phyloP scores from a whole-genome alignment of 2,113 vertebrate species.

The Grammomys surdaster region DNA sequence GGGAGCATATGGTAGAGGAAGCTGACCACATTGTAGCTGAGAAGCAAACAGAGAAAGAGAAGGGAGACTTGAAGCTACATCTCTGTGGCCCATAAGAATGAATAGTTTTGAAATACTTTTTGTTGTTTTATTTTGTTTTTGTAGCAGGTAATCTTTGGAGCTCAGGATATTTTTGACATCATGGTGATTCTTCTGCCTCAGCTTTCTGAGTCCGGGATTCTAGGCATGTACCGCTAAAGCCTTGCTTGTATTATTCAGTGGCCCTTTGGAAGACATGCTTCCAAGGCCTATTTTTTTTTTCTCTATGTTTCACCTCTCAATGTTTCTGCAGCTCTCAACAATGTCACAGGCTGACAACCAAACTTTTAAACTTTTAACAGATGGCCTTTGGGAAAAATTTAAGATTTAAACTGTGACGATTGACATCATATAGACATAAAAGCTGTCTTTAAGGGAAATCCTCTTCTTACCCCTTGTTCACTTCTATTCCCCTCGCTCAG shows the following conservation, averaged over 20 bases:
- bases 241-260: not conserved
- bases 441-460: not conserved
- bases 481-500: not conserved
- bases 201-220: not conserved
- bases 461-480: not conserved
- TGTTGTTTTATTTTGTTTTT: not conserved
- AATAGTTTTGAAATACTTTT: not conserved
- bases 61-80: not conserved
- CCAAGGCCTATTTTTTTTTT: too few relatives aligned
- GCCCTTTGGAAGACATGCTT: too few relatives aligned
- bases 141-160: not conserved
- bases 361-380: not conserved
- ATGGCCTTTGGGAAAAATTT: not conserved
- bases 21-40: too few relatives aligned
- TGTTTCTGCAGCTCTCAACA: not conserved
- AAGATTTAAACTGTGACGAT: not conserved
- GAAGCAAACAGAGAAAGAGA: not conserved
- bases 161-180: not conserved
- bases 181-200: not conserved
- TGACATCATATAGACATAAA: not conserved
- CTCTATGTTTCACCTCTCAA: not conserved
- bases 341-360: not conserved
- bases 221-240: too few relatives aligned
- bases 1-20: not conserved
- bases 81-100: not conserved